These are phyloP conservation scores for Barnardius zonarius DNA, from an alignment of 2,113 vertebrate genomes.

Conservation along the genomic window DNA sequence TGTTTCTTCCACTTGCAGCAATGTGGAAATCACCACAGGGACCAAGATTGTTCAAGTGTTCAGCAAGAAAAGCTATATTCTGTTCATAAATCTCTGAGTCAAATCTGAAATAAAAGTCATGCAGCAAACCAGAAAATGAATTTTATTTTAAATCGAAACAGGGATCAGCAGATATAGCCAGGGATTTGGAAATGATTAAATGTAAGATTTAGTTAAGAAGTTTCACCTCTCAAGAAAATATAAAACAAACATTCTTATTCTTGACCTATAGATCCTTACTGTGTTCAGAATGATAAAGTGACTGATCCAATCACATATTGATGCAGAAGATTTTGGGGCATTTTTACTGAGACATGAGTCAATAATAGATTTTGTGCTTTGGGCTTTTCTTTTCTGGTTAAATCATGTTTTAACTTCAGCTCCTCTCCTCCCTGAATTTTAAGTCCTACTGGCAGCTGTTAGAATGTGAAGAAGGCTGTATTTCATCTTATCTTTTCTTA, in stretches of 20 bases:
- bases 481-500: neutral
- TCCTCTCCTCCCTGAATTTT: neutral
- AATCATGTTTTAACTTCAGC: slow-evolving; percentile 10
- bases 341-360: slow-evolving; percentile 19
- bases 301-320: slow-evolving; percentile 2
- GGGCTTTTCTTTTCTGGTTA: slow-evolving; percentile 8
- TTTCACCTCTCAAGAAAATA: slow-evolving; percentile 64
- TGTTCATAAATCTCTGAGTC: slow-evolving; percentile 67
- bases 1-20: neutral
- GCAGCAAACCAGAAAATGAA: slow-evolving; percentile 71
- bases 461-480: neutral
- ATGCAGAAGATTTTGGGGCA: neutral
- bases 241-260: slow-evolving; percentile 59
- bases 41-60: slow-evolving; percentile 35
- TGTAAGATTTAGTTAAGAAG: slow-evolving; percentile 69
- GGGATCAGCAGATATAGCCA: slow-evolving; percentile 64
- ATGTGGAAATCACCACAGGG: slow-evolving; percentile 43
- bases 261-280: slow-evolving; percentile 53
- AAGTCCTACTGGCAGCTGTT: neutral
- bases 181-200: slow-evolving; percentile 76
- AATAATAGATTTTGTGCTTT: neutral
- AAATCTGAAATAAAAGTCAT: slow-evolving; percentile 70
- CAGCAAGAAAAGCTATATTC: slow-evolving; percentile 59
- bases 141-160: slow-evolving; percentile 73
- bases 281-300: slow-evolving; percentile 42